Base-by-base conservation (phyloP, 1,140 invertebrate genomes). In the Scaptomyza hsui region DNA sequence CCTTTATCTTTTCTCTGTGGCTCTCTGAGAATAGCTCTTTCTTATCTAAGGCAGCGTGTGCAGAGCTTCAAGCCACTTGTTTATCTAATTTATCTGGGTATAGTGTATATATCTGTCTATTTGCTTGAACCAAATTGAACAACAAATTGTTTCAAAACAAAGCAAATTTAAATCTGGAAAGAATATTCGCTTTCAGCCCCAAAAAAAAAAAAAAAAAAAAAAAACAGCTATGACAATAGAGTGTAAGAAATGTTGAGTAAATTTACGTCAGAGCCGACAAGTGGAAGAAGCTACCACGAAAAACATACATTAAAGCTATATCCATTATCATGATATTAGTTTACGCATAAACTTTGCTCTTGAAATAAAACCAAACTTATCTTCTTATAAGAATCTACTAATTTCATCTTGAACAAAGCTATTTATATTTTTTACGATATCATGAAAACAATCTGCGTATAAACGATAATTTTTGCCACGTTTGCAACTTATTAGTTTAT, bases 1-100 rank as follows among this genome's bases (percentile, higher is more conserved):
- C 29, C 39, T 77, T 79, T 45, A n/a, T 44, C 57, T 12, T 29
- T 45, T 42, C 56, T 13, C 24, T 47, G 9, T 12, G n/a, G 13
- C 7, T 52, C 45, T 32, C n/a, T n/a, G n/a, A n/a, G n/a, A n/a
- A n/a, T n/a, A n/a, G 12, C 13, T 24, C 13, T 18, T 26, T 48
- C 39, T 29, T 51, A 57, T 72, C 55, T 24, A 5, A 12, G 29
- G 37, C 42, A 16, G n/a, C n/a, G n/a, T n/a, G n/a, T n/a, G n/a
- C n/a, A n/a, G n/a, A n/a, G 29, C 52, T 35, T 18, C 29, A 56
- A 60, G 56, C 42, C 57, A 69, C 41, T 65, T 81, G 78, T 77
- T 82, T 82, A 74, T 78, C 78, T 82, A 65, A 77, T 74, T 81
- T 77, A 82, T 77, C 73, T 63, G 26, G 18, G 13, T 18, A 48